phyloP scores from a whole-genome alignment of 1,140 invertebrate genomes.

The Pristionchus pacificus region DNA sequence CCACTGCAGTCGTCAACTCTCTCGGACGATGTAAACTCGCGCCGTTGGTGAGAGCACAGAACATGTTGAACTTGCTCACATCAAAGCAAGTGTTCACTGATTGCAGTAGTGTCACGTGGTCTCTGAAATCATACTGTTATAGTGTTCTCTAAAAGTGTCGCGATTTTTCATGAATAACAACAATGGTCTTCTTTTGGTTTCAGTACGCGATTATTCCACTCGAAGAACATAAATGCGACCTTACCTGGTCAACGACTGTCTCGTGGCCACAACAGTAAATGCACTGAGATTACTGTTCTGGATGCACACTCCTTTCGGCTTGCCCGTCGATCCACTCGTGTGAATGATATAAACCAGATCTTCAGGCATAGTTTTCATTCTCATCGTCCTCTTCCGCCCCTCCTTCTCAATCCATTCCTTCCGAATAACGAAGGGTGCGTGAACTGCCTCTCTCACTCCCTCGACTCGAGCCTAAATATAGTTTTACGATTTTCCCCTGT shows the following conservation, averaged over 20 bases:
- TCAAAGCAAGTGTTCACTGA: conserved; percentile 46
- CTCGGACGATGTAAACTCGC: conserved; percentile 23
- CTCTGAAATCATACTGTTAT: no score
- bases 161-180: no score
- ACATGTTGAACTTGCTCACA: conserved; percentile 46
- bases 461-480: no score
- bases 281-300: conserved; percentile 28
- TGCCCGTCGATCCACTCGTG: conserved; percentile 48
- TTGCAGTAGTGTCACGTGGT: conserved; percentile 34
- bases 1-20: conserved; percentile 8
- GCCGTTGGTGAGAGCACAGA: conserved; percentile 32
- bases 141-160: no score
- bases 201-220: no score
- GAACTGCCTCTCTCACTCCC: no score
- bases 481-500: no score
- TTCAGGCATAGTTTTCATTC: background rate
- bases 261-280: conserved; percentile 24
- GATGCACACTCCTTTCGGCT: conserved; percentile 43
- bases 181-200: no score
- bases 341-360: conserved; percentile 42
- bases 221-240: no score
- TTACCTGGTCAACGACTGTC: conserved; percentile 28
- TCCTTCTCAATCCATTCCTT: no score
- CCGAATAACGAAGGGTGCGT: no score
- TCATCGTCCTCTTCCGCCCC: no score